Evolutionary conservation across 2,797 vertebrate genomes (phyloP).

Genomic region (Petrocephalus schoutedeni): DNA sequence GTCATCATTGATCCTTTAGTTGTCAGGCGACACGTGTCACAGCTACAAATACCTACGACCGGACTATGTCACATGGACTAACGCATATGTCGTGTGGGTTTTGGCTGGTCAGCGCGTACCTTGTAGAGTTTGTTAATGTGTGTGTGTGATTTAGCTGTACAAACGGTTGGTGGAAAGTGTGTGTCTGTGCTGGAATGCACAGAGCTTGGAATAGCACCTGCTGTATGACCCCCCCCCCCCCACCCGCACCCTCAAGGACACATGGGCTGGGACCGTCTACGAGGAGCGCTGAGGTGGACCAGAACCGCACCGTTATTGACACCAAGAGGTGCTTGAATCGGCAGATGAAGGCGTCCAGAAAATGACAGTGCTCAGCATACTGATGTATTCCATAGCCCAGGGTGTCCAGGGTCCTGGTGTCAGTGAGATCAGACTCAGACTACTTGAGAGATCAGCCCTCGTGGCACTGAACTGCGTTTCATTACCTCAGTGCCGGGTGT

Average conservation of each 20-base stretch:
- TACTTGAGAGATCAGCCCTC: background rate
- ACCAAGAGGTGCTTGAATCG: background rate
- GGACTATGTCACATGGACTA: too few species aligned
- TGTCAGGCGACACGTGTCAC: background rate
- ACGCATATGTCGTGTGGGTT: background rate
- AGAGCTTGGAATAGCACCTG: slow-evolving; percentile 28
- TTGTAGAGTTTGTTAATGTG: slow-evolving; percentile 14
- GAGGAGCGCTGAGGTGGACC: background rate
- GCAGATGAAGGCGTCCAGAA: background rate
- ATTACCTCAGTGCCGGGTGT: background rate
- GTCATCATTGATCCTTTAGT: background rate
- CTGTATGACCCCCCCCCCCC: slow-evolving; percentile 1
- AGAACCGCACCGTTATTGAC: background rate
- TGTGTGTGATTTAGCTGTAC: slow-evolving; percentile 14
- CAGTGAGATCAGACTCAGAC: background rate
- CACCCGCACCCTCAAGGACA: slow-evolving; percentile 15
- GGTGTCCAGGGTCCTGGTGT: background rate
- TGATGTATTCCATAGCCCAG: background rate
- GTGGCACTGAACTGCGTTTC: background rate
- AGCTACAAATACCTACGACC: background rate
- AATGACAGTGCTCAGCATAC: background rate
- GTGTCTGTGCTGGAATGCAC: slow-evolving; percentile 18
- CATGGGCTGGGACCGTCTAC: background rate
- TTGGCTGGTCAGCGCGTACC: background rate
- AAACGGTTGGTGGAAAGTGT: slow-evolving; percentile 22